phyloP scores from a whole-genome alignment of 1,140 invertebrate genomes.

The Nasonia giraulti region DNA sequence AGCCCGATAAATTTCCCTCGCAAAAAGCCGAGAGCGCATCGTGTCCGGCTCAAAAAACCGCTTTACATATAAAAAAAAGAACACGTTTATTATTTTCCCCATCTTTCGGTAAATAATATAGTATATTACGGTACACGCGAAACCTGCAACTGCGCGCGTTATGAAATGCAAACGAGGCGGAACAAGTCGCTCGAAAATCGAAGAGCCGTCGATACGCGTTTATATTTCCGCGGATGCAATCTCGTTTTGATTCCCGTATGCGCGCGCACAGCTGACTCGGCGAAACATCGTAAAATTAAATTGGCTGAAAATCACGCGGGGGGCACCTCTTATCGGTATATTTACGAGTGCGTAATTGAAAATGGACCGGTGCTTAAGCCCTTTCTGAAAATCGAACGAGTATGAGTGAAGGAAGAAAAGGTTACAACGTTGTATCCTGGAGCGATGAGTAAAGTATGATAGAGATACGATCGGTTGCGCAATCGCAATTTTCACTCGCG shows the following conservation, averaged over 20 bases:
- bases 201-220: background rate
- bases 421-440: too few species aligned
- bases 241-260: background rate
- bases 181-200: background rate
- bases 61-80: background rate
- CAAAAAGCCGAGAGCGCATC: background rate
- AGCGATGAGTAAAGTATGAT: too few species aligned
- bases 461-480: background rate
- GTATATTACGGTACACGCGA: background rate
- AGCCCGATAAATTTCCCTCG: background rate
- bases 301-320: background rate
- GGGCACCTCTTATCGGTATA: slow-evolving; percentile 2
- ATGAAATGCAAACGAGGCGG: slow-evolving; percentile 23
- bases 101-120: background rate
- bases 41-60: background rate
- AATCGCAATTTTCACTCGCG: background rate
- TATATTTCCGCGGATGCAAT: slow-evolving; percentile 15
- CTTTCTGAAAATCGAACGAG: background rate
- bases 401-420: too few species aligned
- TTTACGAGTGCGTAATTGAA: background rate
- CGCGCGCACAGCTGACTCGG: background rate
- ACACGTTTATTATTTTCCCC: background rate
- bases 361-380: background rate
- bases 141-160: background rate
- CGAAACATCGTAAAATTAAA: slow-evolving; percentile 48